phyloP scores from a whole-genome alignment of 2,797 vertebrate species.

The Corythornis leucogaster region DNA sequence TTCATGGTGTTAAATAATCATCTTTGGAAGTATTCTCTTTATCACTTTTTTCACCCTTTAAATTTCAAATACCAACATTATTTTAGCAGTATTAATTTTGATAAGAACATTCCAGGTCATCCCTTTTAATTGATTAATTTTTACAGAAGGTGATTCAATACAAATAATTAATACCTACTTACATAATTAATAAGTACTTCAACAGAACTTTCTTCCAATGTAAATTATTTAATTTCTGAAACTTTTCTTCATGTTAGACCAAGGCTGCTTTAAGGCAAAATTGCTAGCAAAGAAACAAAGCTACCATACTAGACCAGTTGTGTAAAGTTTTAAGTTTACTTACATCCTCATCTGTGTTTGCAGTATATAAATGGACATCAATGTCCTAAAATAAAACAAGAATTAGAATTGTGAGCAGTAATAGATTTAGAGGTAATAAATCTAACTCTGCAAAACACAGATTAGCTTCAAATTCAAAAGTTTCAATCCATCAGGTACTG shows the following conservation, averaged over 20 bases:
- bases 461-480: not conserved
- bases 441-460: not conserved
- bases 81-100: not conserved
- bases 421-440: not conserved
- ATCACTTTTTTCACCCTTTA: not conserved
- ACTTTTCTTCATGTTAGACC: not conserved
- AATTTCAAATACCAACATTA: not conserved
- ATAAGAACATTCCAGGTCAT: not conserved
- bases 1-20: not conserved
- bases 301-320: not conserved
- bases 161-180: not conserved
- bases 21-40: not conserved
- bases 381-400: slow-evolving; percentile 69
- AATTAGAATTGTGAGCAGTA: slow-evolving; percentile 1
- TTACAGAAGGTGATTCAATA: not conserved
- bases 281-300: not conserved
- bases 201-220: not conserved
- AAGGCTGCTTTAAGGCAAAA: not conserved
- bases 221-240: not conserved
- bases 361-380: slow-evolving; percentile 78
- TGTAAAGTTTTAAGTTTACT: slow-evolving; percentile 55
- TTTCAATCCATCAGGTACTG: not conserved
- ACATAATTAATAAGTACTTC: not conserved
- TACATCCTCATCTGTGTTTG: slow-evolving; percentile 66
- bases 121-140: not conserved